Conservation (phyloP, 2,888 invertebrate species). For the Clitarchus hookeri region DNA sequence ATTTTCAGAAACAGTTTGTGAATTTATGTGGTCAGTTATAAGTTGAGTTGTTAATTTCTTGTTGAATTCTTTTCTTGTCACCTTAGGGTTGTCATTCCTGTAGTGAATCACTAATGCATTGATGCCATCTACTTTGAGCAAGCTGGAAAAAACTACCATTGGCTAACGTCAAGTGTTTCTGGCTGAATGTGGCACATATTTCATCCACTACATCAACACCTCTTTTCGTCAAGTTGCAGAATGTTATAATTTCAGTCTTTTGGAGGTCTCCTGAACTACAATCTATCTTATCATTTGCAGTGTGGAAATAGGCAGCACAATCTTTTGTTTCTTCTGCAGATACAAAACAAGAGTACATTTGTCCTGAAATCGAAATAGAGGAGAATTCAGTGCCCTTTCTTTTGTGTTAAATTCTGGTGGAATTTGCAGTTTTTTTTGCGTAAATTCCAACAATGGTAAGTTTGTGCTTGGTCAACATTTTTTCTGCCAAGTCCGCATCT, state of each 20-base stretch:
- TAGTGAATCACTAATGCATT: not conserved
- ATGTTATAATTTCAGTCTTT: slow-evolving; percentile 20
- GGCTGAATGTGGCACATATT: not conserved
- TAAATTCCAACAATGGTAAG: slow-evolving; percentile 42
- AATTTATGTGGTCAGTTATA: too few species aligned
- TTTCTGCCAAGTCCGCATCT: slow-evolving; percentile 40
- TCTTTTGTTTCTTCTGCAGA: not conserved
- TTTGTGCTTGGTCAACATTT: slow-evolving; percentile 37
- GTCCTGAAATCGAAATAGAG: slow-evolving; percentile 20
- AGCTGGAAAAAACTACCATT: not conserved
- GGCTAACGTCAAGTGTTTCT: slow-evolving; percentile 15
- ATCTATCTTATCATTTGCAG: not conserved
- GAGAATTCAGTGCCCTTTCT: not conserved
- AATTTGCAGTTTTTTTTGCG: slow-evolving; percentile 32
- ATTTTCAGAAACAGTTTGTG: too few species aligned
- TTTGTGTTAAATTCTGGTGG: slow-evolving; percentile 22
- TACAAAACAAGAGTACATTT: slow-evolving; percentile 25
- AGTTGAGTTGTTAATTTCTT: too few species aligned
- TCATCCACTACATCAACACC: slow-evolving; percentile 20
- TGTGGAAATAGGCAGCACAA: not conserved
- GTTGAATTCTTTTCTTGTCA: too few species aligned
- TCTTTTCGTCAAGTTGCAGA: slow-evolving; percentile 17
- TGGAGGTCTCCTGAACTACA: not conserved
- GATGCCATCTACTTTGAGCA: slow-evolving; percentile 20
- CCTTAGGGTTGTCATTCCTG: not conserved